Evolutionary conservation across 1,140 invertebrate species (phyloP).

Genomic region (Gonioctena quinquepunctata): DNA sequence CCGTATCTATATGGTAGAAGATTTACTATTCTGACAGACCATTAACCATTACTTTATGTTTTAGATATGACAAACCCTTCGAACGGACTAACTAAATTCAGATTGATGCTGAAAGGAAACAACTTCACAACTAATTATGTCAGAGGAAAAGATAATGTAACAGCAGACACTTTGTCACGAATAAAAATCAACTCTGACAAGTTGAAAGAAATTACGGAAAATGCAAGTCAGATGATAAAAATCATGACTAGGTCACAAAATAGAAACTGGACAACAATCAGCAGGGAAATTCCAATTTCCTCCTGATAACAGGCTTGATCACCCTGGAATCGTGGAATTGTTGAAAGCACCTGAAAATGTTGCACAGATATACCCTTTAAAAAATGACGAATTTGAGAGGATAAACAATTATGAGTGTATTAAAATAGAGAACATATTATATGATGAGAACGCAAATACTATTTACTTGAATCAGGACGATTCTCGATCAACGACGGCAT

Average conservation of each 20-base stretch:
- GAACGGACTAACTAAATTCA: too few species aligned
- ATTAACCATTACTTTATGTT: too few species aligned
- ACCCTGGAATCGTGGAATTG: constrained; percentile 13
- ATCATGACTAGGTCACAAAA: constrained; percentile 5
- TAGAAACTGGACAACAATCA: not conserved
- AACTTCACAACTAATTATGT: too few species aligned
- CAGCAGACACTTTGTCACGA: too few species aligned
- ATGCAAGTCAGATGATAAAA: not conserved
- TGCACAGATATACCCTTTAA: not conserved
- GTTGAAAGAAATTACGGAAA: not conserved
- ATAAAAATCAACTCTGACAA: constrained; percentile 2
- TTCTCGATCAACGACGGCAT: constrained; percentile 20
- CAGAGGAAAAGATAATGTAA: too few species aligned
- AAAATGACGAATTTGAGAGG: not conserved
- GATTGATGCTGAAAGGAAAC: too few species aligned
- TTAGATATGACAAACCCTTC: too few species aligned
- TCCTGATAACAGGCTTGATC: not conserved
- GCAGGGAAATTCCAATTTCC: not conserved
- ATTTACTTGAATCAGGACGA: constrained; percentile 3
- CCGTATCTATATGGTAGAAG: too few species aligned
- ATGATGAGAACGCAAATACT: not conserved
- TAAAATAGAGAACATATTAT: not conserved
- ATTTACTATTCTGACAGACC: too few species aligned
- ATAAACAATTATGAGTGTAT: not conserved
- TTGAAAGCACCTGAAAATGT: constrained; percentile 9